Base-by-base conservation (phyloP, 2,888 invertebrate genomes). In the Cataglyphis cursor region DNA sequence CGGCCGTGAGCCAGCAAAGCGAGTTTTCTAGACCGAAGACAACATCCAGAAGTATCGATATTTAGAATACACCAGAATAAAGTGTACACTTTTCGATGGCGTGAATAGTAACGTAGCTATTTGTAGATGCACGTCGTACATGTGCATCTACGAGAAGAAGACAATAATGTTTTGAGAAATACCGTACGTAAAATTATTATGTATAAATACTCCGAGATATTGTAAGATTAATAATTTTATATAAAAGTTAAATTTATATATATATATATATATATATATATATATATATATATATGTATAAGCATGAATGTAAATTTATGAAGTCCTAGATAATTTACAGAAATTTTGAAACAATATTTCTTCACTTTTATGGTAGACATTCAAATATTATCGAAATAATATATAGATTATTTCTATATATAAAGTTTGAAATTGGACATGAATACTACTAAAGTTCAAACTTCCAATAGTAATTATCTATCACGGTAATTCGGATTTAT, bases 81-180 rank as follows among this genome's bases (percentile, higher is more conserved):
- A 88, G 82, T 76, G 74, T 65, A 83, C 70, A 76, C 82, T 51
- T 51, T n/a, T 83, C 82, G 73, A 73, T 65, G 68, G 62, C 57
- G 73, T 82, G 86, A 88, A 84, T 84, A 89, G 78, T 76, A 85
- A 85, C 85, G 83, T 74, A 59, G 82, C 64, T 89, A 89, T 89
- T 89, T 86, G 74, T 66, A 80, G 86, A 85, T 61, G 65, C 59
- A 31, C 81, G 51, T 18, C 31, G 78, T 61, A 44, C 21, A 59
- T 31, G 51, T 75, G 24, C 24, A 24, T 24, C 24, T 24, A 24
- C 24, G 68, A 73, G 44, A 81, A 88, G 72, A 35, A 35, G 1
- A 18, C 72, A 78, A 81, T 74, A 76, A 73, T 38, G 59, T 73
- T 84, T 76, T 66, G 21, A 62, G 54, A 44, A 44, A 8, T 54